A percentile compares a stretch with the other conserved stretches of the same genome.
These are phyloP conservation scores for Maccullochella peelii DNA, from an alignment of 2,113 vertebrate species.

Conservation along the genomic window DNA sequence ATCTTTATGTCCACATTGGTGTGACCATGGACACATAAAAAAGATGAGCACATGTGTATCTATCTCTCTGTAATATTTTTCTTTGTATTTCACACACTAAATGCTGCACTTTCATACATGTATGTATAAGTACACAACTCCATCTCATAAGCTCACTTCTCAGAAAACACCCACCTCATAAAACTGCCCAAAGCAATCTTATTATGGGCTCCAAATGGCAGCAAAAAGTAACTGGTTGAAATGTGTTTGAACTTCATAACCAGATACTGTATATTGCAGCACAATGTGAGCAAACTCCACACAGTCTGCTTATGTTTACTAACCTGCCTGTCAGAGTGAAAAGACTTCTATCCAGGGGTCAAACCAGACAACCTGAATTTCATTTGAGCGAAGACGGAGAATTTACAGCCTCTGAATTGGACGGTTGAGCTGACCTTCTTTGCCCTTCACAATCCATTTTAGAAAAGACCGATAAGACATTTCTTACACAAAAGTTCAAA, in stretches of 20 bases:
- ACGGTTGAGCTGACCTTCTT: background rate
- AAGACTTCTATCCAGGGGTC: background rate
- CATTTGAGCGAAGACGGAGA: background rate
- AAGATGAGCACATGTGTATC: constrained; percentile 4
- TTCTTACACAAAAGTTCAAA: constrained; percentile 5
- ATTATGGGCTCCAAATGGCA: constrained; percentile 11
- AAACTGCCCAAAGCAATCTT: background rate
- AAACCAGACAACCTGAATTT: background rate
- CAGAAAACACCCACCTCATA: background rate
- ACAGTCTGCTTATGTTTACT: constrained; percentile 6
- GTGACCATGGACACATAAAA: constrained; percentile 4
- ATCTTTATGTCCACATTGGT: constrained; percentile 23
- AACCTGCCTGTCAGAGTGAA: constrained; percentile 3
- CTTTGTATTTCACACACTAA: background rate
- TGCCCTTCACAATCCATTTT: constrained; percentile 26
- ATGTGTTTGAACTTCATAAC: background rate
- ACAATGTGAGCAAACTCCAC: background rate
- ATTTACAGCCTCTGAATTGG: constrained; percentile 3
- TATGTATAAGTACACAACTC: background rate
- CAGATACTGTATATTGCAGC: background rate
- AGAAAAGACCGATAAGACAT: constrained; percentile 17
- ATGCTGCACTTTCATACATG: background rate
- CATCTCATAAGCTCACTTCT: constrained; percentile 7
- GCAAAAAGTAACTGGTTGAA: background rate
- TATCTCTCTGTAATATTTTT: background rate